Conservation (phyloP, 2,797 vertebrate species). For the Neosilurus hyrtlii region DNA sequence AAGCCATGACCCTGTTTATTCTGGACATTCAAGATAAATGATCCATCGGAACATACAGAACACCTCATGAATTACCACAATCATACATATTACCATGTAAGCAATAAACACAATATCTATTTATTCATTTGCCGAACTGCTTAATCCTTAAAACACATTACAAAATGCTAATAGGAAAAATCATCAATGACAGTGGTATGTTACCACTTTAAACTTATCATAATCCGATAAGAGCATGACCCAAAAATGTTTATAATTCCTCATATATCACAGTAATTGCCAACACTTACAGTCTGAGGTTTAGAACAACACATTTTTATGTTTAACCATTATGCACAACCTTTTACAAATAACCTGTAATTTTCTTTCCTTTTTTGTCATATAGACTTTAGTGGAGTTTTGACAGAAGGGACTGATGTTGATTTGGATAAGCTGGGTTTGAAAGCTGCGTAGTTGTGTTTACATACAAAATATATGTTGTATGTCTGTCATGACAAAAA, state of each 20-base stretch:
- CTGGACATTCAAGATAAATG: conserved; percentile 12
- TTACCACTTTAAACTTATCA: background rate
- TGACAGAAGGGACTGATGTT: no score
- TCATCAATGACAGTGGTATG: background rate
- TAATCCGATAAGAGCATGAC: background rate
- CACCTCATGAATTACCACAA: background rate
- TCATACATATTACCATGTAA: background rate
- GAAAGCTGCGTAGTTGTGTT: no score
- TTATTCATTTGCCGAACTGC: no score
- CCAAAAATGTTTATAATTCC: background rate
- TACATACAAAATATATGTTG: no score
- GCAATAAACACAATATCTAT: background rate
- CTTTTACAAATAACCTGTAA: no score
- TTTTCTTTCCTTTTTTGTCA: no score
- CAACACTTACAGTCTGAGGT: background rate
- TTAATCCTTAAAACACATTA: background rate
- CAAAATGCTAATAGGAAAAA: background rate
- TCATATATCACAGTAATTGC: background rate
- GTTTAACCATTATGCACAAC: no score
- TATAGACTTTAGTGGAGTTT: no score
- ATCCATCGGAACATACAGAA: background rate
- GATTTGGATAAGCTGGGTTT: no score
- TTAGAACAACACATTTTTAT: no score
- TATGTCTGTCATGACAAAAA: no score
- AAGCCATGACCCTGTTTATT: conserved; percentile 23